Base-by-base conservation (phyloP, 2,888 invertebrate species). In the Stramonita haemastoma region DNA sequence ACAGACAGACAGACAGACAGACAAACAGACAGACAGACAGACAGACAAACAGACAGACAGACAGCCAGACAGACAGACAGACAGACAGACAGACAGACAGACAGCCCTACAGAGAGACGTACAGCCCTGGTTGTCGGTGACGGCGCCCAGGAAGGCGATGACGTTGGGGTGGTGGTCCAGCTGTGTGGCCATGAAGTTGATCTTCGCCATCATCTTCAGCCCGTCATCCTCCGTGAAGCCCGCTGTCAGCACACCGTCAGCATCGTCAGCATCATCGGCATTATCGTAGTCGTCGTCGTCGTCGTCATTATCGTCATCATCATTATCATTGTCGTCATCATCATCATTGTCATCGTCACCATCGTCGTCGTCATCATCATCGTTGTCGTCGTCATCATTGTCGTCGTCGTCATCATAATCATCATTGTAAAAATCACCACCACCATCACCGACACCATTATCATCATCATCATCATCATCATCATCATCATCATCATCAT, bases 191-290 rank as follows among this genome's bases (percentile, higher is more conserved):
- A 85, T 81, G 86, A 92, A 93, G 89, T 92, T 93, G 32, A 93
- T 92, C 88, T 93, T 93, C 17, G 93, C 93, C 89, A 89, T 91
- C 93, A 93, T 92, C 87, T 92, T 87, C 29, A 90, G 36, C 17
- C 89, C 90, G 66, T 92, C 92, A 26, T 91, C 90, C 29, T 92
- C 87, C 13, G 89, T 89, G 87, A 79, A 90, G 11, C 90, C 88
- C 56, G 88, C 92, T 92, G 84, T 17, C 87, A 90, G 17, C 4
- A 46, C 60, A 13, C 13, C 15, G 60, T 19, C 60, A 60, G 4
- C 13, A 60, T 60, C 60, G 13, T 22, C 60, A 60, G 4, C 60
- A 13, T 22, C 60, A 60, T 22, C 15, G 13, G 1, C 60, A 13
- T 60, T 13, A 60, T 60, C 60, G 13, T 22, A 4, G 26, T n/a